Conservation (phyloP, 2,888 invertebrate species). For the Mimas tiliae region DNA sequence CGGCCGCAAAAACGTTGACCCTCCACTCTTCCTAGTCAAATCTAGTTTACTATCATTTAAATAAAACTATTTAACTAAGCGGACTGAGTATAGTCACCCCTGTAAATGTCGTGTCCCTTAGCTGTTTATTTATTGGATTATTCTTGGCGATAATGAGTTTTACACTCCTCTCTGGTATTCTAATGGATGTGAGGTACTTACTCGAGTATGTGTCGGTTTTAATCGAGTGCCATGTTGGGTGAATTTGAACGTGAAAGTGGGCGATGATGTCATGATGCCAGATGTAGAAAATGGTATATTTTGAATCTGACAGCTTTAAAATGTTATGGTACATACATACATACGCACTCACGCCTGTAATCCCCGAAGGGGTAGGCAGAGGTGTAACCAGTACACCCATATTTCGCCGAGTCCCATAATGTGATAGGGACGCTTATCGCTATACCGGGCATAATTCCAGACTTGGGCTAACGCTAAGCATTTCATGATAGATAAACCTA, state of each 20-base stretch:
- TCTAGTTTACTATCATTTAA: not conserved
- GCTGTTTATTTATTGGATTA: slow-evolving; percentile 54
- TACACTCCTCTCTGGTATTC: slow-evolving; percentile 59
- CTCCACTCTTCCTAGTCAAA: too few species aligned
- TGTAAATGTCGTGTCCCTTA: slow-evolving; percentile 42
- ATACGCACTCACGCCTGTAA: too few species aligned
- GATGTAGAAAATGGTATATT: not conserved
- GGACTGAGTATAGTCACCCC: slow-evolving; percentile 29
- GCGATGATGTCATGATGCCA: slow-evolving; percentile 10
- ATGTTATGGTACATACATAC: too few species aligned
- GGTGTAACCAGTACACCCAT: too few species aligned
- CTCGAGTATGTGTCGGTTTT: slow-evolving; percentile 36
- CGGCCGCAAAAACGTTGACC: too few species aligned
- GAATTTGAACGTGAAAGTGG: slow-evolving; percentile 26
- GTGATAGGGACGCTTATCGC: too few species aligned
- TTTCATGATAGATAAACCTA: too few species aligned
- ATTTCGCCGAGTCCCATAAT: too few species aligned
- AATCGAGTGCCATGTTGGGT: slow-evolving; percentile 29
- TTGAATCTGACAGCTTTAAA: not conserved
- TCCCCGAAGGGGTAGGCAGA: too few species aligned
- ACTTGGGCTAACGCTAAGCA: too few species aligned
- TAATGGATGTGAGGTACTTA: slow-evolving; percentile 45
- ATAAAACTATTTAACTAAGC: slow-evolving; percentile 11
- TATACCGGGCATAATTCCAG: too few species aligned
- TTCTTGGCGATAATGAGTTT: slow-evolving; percentile 51